phyloP scores from a whole-genome alignment of 2,113 vertebrate genomes.

The Phyllostomus hastatus region DNA sequence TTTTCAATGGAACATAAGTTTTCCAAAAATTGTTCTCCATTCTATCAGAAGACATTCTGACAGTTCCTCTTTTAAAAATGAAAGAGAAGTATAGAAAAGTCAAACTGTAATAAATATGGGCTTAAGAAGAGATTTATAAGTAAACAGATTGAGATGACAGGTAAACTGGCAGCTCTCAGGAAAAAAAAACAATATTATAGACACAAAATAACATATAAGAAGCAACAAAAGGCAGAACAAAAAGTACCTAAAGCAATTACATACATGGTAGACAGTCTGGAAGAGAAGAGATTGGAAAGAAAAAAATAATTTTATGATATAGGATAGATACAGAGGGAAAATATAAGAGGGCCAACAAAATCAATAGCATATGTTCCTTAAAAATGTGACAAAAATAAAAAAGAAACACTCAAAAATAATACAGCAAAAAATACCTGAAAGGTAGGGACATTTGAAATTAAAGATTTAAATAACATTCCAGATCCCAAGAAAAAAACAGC shows the following conservation, averaged over 20 bases:
- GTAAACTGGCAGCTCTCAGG: neutral
- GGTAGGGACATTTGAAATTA: neutral
- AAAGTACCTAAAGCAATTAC: neutral
- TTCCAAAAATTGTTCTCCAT: neutral
- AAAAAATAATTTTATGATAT: neutral
- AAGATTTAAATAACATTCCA: neutral
- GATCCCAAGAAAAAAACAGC: neutral
- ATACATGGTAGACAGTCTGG: neutral
- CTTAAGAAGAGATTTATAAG: neutral
- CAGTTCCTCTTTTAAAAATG: neutral
- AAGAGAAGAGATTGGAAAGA: neutral
- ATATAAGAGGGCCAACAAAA: neutral
- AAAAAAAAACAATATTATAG: neutral
- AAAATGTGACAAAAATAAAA: neutral
- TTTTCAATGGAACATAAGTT: neutral
- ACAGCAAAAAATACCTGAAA: neutral
- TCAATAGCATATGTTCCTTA: neutral
- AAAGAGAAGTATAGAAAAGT: neutral
- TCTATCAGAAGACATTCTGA: neutral
- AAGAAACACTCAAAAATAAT: neutral
- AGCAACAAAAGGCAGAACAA: neutral
- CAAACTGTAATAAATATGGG: neutral
- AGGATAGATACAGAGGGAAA: neutral
- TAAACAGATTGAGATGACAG: neutral
- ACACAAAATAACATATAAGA: neutral